Evolutionary conservation across 2,797 vertebrate genomes (phyloP), one percentile per base, ranked within the genome.

Genomic region (Strix occidentalis): DNA sequence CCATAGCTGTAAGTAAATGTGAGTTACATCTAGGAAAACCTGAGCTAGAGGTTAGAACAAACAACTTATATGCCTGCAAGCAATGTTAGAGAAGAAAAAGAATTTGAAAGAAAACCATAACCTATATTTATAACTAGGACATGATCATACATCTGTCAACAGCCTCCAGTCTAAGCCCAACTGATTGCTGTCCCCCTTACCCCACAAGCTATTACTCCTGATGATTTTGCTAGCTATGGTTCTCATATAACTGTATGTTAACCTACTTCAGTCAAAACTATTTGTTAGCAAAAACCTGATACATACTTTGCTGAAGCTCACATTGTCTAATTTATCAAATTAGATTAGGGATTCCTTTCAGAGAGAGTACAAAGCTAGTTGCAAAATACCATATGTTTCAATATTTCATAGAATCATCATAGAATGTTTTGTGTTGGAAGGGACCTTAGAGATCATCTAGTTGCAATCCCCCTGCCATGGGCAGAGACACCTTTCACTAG

Each of bases 321-420:
- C 13, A 51, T 64, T 53, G 50, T 50, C 46, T 66, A 50, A 17
- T 76, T 82, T 65, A 48, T 54, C 33, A 46, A 60, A 76, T 41
- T 8, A 76, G 58, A 57, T 81, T n/a, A 54, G 11, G 12, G 51
- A 37, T 53, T 93, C 11, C 35, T 69, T 76, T 76, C 0, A 1
- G 33, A 71, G 17, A 29, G 13, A 29, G 28, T 16, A n/a, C 21
- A 80, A 82, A 63, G 12, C 13, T 64, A 39, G 35, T 70, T 94
- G 70, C 24, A 66, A 58, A 35, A 63, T 29, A 3, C n/a, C 58
- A 66, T 19, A 7, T 0, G 0, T 23, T 70, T 68, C 48, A 28
- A 5, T 61, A 43, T 53, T 65, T 69, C 45, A 46, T 20, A 46
- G 45, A 46, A 46, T 46, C 45, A 46, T 18, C 45, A 46, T 20